phyloP scores from a whole-genome alignment of 1,140 invertebrate genomes.

The Euura saliciscinereae region DNA sequence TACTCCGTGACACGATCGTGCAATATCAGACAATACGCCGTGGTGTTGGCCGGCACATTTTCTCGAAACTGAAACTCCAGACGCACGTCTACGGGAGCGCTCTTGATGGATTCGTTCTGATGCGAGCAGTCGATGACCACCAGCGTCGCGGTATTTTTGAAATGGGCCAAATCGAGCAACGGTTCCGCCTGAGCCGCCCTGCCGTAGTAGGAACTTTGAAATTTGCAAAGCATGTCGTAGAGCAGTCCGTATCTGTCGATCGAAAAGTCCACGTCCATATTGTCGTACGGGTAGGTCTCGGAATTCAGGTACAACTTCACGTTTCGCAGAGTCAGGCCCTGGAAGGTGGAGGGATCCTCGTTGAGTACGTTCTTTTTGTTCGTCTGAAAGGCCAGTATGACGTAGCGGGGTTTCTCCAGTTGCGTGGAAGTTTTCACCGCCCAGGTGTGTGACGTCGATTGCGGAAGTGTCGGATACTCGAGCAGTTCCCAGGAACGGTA shows the following conservation, averaged over 20 bases:
- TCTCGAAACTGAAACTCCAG: too few species aligned
- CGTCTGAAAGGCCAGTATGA: slow-evolving; percentile 28
- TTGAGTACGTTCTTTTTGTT: slow-evolving; percentile 8
- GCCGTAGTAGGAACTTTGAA: slow-evolving; percentile 13
- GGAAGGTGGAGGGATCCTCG: too few species aligned
- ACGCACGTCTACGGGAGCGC: too few species aligned
- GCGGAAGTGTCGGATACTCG: slow-evolving; percentile 21
- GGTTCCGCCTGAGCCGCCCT: neutral
- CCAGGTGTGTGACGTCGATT: slow-evolving; percentile 15
- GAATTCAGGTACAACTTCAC: slow-evolving; percentile 23
- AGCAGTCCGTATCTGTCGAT: neutral
- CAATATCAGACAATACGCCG: slow-evolving; percentile 33
- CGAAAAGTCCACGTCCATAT: slow-evolving; percentile 13
- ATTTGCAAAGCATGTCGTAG: slow-evolving; percentile 18
- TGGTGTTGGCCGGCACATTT: slow-evolving; percentile 28
- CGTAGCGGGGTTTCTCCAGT: slow-evolving; percentile 21
- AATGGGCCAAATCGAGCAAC: neutral
- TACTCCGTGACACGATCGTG: too few species aligned
- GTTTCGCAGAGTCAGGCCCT: neutral
- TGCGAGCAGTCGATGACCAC: neutral
- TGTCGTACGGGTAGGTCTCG: slow-evolving; percentile 18
- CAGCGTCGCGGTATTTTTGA: slow-evolving; percentile 6
- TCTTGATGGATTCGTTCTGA: too few species aligned
- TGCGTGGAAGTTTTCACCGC: slow-evolving; percentile 18
- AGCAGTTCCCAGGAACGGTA: slow-evolving; percentile 23